Evolutionary conservation across 2,888 invertebrate genomes (phyloP), one percentile per base, ranked within the genome.

Genomic region (Agonum fuliginosum): DNA sequence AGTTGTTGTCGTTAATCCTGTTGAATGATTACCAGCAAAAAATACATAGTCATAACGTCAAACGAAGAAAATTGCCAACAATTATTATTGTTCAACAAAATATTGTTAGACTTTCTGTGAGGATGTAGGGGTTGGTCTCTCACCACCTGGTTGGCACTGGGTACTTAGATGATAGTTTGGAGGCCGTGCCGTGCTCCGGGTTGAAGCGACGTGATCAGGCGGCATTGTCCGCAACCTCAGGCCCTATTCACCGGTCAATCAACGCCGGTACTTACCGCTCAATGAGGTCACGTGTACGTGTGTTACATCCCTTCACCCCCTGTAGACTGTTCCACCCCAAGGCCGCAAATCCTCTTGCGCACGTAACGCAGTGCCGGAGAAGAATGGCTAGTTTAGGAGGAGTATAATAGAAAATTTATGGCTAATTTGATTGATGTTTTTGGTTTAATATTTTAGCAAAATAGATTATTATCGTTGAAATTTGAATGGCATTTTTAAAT

Each of bases 241-340:
- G 82, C 83, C 73, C 75, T 79, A 83, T 84, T 84, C 83, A 83
- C 81, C 85, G 85, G 84, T 85, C 86, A 85, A 86, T 86, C 84
- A 85, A 81, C 80, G 80, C 79, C 83, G 82, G 83, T 84, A 84
- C 84, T 85, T 84, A 83, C 81, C 82, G 83, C 79, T 82, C 83
- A 84, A 84, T 83, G 79, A 67, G 83, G 83, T 81, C 85, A 84
- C 85, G 85, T 85, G 85, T 80, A 80, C 81, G 82, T 83, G 82
- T 37, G 65, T 17, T 22, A 37, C 30, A 65, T 30, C 65, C 65
- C 37, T 34, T 58, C 4, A 43, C 17, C 43, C 6, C 3, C 37
- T 22, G 8, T 19, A 19, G 22, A 10, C 43, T 10, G 19, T 46
- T 37, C 43, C 14, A 19, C 43, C 24, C 58, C 19, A 24, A 17